Conservation (phyloP, 1,140 invertebrate genomes). For the Neotoxoptera formosana region DNA sequence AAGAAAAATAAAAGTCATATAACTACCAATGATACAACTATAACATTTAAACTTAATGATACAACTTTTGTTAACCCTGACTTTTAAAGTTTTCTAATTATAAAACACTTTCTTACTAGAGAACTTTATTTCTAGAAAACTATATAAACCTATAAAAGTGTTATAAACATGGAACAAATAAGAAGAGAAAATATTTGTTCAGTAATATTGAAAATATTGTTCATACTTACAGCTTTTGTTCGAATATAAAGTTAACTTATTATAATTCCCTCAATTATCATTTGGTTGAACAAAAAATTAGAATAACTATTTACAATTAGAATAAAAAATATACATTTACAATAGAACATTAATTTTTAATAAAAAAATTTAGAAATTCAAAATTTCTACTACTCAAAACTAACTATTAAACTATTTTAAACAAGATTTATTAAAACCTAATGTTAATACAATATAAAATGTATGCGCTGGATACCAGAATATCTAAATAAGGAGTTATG, state of each 20-base stretch:
- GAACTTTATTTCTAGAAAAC: not conserved
- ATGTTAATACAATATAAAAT: not conserved
- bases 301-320: no score
- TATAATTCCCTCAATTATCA: not conserved
- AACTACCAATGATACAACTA: conserved; percentile 1
- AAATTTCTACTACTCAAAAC: not conserved
- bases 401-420: not conserved
- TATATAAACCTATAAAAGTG: not conserved
- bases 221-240: not conserved
- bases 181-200: not conserved
- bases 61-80: not conserved
- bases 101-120: not conserved
- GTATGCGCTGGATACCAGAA: no score
- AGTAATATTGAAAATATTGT: not conserved
- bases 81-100: conserved; percentile 21
- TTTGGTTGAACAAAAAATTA: not conserved
- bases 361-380: not conserved
- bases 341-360: not conserved
- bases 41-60: not conserved
- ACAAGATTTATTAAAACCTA: not conserved
- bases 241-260: not conserved
- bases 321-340: not conserved
- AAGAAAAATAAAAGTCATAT: not conserved
- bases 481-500: no score
- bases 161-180: not conserved